Conservation (phyloP, 2,888 invertebrate species). For the Pyrrhia umbra region DNA sequence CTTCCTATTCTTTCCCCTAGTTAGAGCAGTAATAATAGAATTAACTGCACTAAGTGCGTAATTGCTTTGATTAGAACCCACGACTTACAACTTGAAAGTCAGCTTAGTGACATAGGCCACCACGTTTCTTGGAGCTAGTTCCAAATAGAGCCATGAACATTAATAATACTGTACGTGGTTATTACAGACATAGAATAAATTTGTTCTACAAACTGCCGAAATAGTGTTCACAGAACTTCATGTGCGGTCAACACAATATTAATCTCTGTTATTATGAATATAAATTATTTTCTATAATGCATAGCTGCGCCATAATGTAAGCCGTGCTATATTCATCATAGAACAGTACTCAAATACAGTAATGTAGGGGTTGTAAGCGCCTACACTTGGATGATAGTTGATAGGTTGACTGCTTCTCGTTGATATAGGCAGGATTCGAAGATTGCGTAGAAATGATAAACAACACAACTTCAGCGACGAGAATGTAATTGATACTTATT, state of each 20-base stretch:
- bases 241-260: conserved; percentile 38
- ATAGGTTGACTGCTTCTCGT: too few relatives aligned
- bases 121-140: neutral
- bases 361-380: too few relatives aligned
- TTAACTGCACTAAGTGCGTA: too few relatives aligned
- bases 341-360: too few relatives aligned
- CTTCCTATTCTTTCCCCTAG: neutral
- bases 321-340: too few relatives aligned
- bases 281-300: conserved; percentile 29
- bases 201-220: conserved; percentile 33
- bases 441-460: too few relatives aligned
- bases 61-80: neutral
- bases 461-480: too few relatives aligned
- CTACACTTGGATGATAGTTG: too few relatives aligned
- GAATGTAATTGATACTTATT: too few relatives aligned
- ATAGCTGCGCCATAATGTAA: conserved; percentile 2
- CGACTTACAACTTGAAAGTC: neutral
- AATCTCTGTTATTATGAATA: conserved; percentile 37
- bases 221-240: conserved; percentile 29
- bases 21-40: too few relatives aligned
- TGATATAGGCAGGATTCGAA: too few relatives aligned
- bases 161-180: conserved; percentile 24
- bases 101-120: neutral
- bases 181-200: conserved; percentile 33
- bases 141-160: conserved; percentile 9